Evolutionary conservation across 2,888 invertebrate species (phyloP).

Genomic region (Diplazon laetatorius): DNA sequence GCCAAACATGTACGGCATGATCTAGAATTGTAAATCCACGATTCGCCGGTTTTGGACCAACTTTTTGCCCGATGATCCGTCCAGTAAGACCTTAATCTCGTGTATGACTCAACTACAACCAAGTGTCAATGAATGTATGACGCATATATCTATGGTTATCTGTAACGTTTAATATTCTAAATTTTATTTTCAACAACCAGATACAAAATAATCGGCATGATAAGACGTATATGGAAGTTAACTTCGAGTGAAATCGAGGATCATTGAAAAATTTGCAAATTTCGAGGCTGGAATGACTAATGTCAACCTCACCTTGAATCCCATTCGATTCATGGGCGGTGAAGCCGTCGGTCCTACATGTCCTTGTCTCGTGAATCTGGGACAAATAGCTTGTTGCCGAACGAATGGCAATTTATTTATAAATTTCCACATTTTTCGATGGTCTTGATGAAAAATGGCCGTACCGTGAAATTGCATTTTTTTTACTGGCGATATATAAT

Average conservation of each 20-base stretch:
- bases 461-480: neutral
- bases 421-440: conserved; percentile 44
- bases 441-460: neutral
- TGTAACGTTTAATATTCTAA: neutral
- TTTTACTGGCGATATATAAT: neutral
- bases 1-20: too few relatives aligned
- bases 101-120: neutral
- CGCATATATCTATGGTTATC: neutral
- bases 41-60: neutral
- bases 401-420: conserved; percentile 25
- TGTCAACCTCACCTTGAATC: conserved; percentile 55
- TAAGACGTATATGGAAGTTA: neutral
- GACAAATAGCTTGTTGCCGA: neutral
- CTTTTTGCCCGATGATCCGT: too few relatives aligned
- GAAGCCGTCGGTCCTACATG: conserved; percentile 5
- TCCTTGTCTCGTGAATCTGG: neutral
- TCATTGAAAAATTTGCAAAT: neutral
- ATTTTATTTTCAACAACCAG: too few relatives aligned
- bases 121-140: neutral
- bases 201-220: too few relatives aligned
- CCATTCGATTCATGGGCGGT: conserved; percentile 50
- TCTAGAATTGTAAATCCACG: too few relatives aligned
- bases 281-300: conserved; percentile 1
- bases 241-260: neutral
- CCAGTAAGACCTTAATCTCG: neutral